Evolutionary conservation across 2,113 vertebrate genomes (phyloP).

Genomic region (Prolemur simus): DNA sequence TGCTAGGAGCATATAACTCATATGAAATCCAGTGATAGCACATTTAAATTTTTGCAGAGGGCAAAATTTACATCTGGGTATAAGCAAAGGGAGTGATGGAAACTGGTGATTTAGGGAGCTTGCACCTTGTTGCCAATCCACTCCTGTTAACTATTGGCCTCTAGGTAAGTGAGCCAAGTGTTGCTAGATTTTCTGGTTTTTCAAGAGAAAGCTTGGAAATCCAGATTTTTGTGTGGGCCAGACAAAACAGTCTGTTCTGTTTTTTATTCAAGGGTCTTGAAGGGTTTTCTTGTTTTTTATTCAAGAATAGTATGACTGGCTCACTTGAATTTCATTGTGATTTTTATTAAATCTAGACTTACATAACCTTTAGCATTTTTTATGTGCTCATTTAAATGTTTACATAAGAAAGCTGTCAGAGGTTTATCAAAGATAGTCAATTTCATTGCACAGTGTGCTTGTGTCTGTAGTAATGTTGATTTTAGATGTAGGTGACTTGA

Average conservation of each 20-base stretch:
- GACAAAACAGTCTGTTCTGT: neutral
- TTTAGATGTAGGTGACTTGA: conserved; percentile 29
- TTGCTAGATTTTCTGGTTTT: neutral
- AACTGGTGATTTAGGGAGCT: neutral
- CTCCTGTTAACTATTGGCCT: neutral
- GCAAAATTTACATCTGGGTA: neutral
- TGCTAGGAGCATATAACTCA: neutral
- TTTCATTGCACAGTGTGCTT: neutral
- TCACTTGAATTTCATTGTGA: conserved; percentile 37
- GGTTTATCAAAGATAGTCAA: neutral
- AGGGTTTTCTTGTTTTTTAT: neutral
- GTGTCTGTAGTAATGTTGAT: neutral
- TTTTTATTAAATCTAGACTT: conserved; percentile 60
- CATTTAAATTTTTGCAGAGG: neutral
- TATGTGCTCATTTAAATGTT: conserved; percentile 4
- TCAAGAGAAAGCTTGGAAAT: conserved; percentile 34
- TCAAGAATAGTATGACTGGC: neutral
- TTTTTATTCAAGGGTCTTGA: conserved; percentile 9
- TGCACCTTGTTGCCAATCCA: too few species aligned
- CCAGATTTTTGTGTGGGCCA: neutral
- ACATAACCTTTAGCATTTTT: conserved; percentile 13
- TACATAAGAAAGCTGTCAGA: neutral
- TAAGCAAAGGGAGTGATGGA: neutral
- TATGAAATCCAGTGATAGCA: neutral
- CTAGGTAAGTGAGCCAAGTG: neutral